phyloP scores from a whole-genome alignment of 2,113 vertebrate species.

The Picathartes gymnocephalus region DNA sequence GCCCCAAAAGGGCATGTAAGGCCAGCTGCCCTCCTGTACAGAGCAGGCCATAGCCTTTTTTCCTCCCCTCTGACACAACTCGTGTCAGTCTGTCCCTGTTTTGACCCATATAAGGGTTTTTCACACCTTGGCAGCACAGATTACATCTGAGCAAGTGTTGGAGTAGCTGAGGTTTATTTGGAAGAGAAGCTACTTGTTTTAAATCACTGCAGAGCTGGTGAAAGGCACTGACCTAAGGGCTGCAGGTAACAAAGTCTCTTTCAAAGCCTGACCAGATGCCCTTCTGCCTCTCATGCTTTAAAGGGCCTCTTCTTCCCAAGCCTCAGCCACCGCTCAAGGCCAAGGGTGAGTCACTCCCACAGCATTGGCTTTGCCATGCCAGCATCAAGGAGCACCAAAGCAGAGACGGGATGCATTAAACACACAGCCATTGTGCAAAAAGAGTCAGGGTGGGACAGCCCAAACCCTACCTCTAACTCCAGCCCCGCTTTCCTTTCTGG shows the following conservation, averaged over 20 bases:
- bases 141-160: neutral
- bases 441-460: neutral
- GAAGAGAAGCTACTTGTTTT: constrained; percentile 30
- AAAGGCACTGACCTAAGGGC: constrained; percentile 21
- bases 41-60: neutral
- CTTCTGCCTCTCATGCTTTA: neutral
- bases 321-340: neutral
- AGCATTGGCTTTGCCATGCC: rapidly evolving
- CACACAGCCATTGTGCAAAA: neutral
- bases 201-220: constrained; percentile 32
- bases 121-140: neutral
- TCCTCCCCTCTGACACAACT: neutral
- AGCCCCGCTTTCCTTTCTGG: neutral
- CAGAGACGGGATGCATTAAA: neutral
- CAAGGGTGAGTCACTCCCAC: neutral
- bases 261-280: constrained; percentile 10
- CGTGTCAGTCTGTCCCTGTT: neutral
- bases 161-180: constrained; percentile 4
- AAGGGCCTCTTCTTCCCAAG: neutral
- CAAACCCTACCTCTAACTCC: neutral
- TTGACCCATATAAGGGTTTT: neutral
- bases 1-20: neutral
- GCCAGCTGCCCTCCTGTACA: neutral
- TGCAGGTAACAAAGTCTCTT: constrained; percentile 38
- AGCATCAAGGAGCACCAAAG: neutral